Evolutionary conservation across 2,888 invertebrate species (phyloP).

Genomic region (Thecocarcelia acutangulata): DNA sequence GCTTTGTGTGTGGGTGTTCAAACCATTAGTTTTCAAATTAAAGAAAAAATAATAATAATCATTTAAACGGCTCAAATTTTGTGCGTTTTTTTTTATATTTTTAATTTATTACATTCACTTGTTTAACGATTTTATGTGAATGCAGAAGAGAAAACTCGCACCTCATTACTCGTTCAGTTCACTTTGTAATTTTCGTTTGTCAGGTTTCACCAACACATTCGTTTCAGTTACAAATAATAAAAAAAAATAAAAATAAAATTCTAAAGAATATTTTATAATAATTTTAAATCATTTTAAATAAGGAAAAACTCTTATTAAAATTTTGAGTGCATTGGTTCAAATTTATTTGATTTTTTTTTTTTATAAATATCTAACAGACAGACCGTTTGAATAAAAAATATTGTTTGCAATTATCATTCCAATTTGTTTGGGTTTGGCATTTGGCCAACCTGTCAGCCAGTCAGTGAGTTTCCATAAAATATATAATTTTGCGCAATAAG

Average conservation of each 20-base stretch:
- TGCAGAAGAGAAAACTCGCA: constrained; percentile 31
- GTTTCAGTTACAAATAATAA: not conserved
- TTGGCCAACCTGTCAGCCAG: constrained; percentile 25
- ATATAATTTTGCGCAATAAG: constrained; percentile 57
- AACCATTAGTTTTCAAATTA: constrained; percentile 29
- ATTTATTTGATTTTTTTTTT: constrained; percentile 30
- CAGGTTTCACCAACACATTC: not conserved
- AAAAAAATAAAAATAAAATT: not conserved
- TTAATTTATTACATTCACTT: constrained; percentile 9
- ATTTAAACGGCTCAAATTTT: constrained; percentile 19
- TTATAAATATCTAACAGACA: constrained; percentile 1
- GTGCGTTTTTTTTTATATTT: not conserved
- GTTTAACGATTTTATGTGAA: constrained; percentile 3
- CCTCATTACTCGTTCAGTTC: constrained; percentile 60
- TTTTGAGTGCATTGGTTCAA: constrained; percentile 20
- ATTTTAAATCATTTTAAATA: not conserved
- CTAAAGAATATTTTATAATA: too few species aligned
- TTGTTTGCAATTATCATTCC: constrained; percentile 41
- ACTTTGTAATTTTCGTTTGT: constrained; percentile 43
- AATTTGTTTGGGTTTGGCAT: constrained; percentile 54
- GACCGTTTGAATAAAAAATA: constrained; percentile 1
- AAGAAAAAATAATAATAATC: constrained; percentile 23
- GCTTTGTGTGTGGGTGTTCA: constrained; percentile 25
- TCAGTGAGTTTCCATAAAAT: constrained; percentile 49
- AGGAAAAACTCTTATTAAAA: not conserved